These are phyloP conservation scores for Pristionchus maxplancki DNA, from an alignment of 2,888 invertebrate genomes.

Conservation along the genomic window DNA sequence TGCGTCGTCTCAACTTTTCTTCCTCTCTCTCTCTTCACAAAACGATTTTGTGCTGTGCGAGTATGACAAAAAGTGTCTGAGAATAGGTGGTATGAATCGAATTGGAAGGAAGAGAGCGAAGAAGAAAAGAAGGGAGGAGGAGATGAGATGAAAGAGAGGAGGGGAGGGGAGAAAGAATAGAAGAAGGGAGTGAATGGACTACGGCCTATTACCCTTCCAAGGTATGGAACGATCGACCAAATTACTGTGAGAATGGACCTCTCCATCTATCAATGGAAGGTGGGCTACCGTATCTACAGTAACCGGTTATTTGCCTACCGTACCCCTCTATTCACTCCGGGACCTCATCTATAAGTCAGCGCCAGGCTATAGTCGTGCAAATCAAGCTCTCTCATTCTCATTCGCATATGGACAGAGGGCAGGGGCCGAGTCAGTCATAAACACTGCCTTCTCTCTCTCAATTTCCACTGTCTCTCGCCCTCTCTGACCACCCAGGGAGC, in stretches of 20 bases:
- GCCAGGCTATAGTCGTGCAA: slow-evolving; percentile 3
- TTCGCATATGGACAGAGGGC: slow-evolving; percentile 27
- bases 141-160: neutral
- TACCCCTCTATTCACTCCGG: neutral
- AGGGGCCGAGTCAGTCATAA: slow-evolving; percentile 6
- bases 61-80: slow-evolving; percentile 37
- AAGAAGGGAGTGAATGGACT: slow-evolving; percentile 28
- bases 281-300: neutral
- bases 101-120: neutral
- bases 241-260: slow-evolving; percentile 31
- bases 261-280: neutral
- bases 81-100: slow-evolving; percentile 45
- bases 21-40: neutral
- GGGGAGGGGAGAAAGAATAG: neutral
- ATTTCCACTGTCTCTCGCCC: neutral
- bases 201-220: slow-evolving; percentile 19
- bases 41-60: slow-evolving; percentile 16
- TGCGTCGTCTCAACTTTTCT: neutral
- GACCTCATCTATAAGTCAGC: neutral
- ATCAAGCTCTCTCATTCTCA: slow-evolving; percentile 25
- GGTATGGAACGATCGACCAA: slow-evolving; percentile 6
- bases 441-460: neutral
- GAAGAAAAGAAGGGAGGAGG: neutral
- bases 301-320: neutral
- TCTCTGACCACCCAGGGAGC: neutral